Percentiles rank a stretch among this genome's conserved stretches.
These are phyloP conservation scores for Chionodraco myersi DNA, from an alignment of 2,113 vertebrate genomes.

Conservation along the genomic window DNA sequence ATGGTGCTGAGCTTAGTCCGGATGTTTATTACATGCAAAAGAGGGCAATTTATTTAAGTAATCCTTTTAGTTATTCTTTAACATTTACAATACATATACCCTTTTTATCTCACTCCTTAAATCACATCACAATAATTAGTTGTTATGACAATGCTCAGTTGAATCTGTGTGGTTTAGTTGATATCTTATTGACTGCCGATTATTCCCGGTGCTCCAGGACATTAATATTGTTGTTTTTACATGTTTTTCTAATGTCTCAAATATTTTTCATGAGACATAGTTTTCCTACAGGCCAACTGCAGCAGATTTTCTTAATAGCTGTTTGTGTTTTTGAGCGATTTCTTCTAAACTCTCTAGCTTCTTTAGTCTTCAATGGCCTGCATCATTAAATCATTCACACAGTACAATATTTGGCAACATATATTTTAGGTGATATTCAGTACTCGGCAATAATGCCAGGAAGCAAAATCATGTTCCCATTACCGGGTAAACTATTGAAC, in stretches of 20 bases:
- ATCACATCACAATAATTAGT: neutral
- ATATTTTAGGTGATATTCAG: no score
- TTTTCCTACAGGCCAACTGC: neutral
- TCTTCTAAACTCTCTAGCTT: neutral
- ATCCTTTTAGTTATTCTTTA: neutral
- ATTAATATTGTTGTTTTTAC: slow-evolving; percentile 3
- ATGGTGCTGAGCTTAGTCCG: neutral
- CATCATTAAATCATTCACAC: neutral
- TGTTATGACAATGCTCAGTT: neutral
- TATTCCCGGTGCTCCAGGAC: neutral
- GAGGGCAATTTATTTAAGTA: neutral
- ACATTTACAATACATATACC: neutral
- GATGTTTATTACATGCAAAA: neutral
- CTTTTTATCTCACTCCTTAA: neutral
- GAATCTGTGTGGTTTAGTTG: neutral
- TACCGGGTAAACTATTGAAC: neutral
- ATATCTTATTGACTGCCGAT: neutral
- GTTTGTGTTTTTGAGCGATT: neutral
- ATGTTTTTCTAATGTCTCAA: neutral
- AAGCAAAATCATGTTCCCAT: neutral
- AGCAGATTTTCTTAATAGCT: neutral
- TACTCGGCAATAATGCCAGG: neutral
- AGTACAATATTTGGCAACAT: neutral
- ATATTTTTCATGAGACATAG: neutral
- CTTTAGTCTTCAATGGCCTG: neutral